Evolutionary conservation across 2,797 vertebrate species (phyloP), one percentile per base, ranked within the genome.

Genomic region (Notamacropus eugenii): DNA sequence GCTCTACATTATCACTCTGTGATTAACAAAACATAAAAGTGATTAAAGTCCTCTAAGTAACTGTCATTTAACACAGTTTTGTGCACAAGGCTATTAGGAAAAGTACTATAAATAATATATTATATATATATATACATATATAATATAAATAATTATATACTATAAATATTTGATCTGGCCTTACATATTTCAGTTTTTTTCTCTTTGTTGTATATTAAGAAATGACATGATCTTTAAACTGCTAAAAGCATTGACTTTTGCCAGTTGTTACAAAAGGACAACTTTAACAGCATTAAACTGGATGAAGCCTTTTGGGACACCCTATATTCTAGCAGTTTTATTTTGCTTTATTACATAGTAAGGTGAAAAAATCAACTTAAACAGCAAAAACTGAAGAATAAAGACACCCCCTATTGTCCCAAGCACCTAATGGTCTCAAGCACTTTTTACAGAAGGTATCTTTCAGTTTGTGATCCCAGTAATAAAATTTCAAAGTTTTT

Each of bases 21-120:
- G 98, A 99, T 99, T 99, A 99, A 99, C 99, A 99, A 99, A 98
- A 99, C 98, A 99, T 98, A 99, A 99, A 99, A 99, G 99, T 99
- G 99, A 99, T 99, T 99, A 99, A 99, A 2, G 99, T 99, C 99
- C 98, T 99, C 99, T 99, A 99, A 98, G 97, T 98, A 98, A 5
- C 50, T 52, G 50, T 52, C 50, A 52, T 4, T 52, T 52, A 52
- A 5, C 50, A 52, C 50, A 5, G 50, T 52, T 4, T 99, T 99
- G 99, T 99, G 99, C 98, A 99, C 98, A 99, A 99, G 99, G 98
- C 99, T 99, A 99, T 99, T 99, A 98, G 99, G 98, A 99, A 99
- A 99, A 99, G 99, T 98, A 99, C 98, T 99, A 97, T 52, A 52
- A 52, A 52, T 52, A 4, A 52, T 52, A 46, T 3, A 46, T 46